Conservation (phyloP, 1,140 invertebrate genomes). For the Aphidius ervi region DNA sequence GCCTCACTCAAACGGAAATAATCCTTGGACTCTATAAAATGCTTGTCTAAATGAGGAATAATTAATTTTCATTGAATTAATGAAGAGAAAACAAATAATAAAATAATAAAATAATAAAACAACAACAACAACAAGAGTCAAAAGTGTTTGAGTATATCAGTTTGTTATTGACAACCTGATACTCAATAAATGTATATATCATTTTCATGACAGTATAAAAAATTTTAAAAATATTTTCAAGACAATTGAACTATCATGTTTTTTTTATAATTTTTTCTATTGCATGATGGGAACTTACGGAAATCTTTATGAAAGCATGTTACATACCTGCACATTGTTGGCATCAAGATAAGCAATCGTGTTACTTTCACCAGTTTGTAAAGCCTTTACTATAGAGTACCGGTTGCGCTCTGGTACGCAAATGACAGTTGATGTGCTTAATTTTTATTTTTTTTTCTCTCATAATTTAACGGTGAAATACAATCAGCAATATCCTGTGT, state of each 20-base stretch:
- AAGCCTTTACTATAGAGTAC: constrained; percentile 8
- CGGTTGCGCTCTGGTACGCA: constrained; percentile 9
- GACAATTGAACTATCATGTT: background rate
- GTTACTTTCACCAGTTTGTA: constrained; percentile 23
- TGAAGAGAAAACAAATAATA: constrained; percentile 5
- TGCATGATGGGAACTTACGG: constrained; percentile 2
- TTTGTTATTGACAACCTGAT: no score
- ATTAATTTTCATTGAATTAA: constrained; percentile 1
- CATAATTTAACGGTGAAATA: background rate
- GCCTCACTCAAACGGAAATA: constrained; percentile 10
- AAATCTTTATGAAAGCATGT: constrained; percentile 17
- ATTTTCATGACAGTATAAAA: background rate
- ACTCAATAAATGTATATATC: no score
- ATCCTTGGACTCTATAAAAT: constrained; percentile 7
- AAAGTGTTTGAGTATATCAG: no score
- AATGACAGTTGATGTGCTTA: constrained; percentile 11
- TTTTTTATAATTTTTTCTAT: constrained; percentile 4
- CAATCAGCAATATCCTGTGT: background rate
- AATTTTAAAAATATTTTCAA: background rate
- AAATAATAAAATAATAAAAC: no score
- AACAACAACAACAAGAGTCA: no score
- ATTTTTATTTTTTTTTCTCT: background rate
- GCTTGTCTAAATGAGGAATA: background rate
- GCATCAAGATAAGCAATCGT: constrained; percentile 20
- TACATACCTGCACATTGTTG: constrained; percentile 21